A percentile compares a stretch with the other conserved stretches of the same genome.
These are phyloP conservation scores for Calameuta filiformis DNA, from an alignment of 2,888 invertebrate species.

Conservation along the genomic window DNA sequence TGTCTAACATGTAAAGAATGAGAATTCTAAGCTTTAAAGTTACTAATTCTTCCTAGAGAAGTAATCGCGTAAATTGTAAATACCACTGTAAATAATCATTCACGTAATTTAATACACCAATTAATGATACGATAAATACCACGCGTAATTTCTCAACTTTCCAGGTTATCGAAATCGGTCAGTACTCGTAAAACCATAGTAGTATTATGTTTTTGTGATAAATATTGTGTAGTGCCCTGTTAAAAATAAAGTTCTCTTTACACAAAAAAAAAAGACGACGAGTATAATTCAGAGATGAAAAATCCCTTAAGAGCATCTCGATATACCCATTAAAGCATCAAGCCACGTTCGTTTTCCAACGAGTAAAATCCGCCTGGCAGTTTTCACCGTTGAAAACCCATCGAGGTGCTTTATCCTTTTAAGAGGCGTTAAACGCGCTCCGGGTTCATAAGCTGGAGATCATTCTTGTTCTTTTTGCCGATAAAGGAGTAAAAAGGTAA, in stretches of 20 bases:
- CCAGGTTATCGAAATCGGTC: conserved; percentile 30
- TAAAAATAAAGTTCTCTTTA: conserved; percentile 37
- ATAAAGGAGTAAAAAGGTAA: conserved; percentile 60
- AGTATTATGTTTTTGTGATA: conserved; percentile 60
- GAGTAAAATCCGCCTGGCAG: conserved; percentile 38
- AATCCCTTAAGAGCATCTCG: not conserved
- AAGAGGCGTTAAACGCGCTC: conserved; percentile 61
- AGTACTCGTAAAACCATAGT: conserved; percentile 41
- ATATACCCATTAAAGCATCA: not conserved
- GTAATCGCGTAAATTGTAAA: not conserved
- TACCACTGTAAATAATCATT: conserved; percentile 45
- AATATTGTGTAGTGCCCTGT: conserved; percentile 41
- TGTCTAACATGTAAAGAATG: not conserved
- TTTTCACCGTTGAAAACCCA: conserved; percentile 40
- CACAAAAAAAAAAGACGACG: not conserved
- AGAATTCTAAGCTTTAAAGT: conserved; percentile 2
- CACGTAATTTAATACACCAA: conserved; percentile 15
- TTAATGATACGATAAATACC: not conserved
- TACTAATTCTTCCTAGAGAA: not conserved
- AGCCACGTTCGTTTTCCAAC: not conserved
- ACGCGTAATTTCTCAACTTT: conserved; percentile 1
- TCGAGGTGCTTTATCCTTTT: conserved; percentile 57
- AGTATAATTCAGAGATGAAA: not conserved
- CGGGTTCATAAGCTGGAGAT: conserved; percentile 60
- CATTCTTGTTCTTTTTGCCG: conserved; percentile 60